Percentiles rank a stretch among this genome's conserved stretches.
These are phyloP conservation scores for Araneus ventricosus DNA, from an alignment of 1,140 invertebrate species.

Conservation along the genomic window DNA sequence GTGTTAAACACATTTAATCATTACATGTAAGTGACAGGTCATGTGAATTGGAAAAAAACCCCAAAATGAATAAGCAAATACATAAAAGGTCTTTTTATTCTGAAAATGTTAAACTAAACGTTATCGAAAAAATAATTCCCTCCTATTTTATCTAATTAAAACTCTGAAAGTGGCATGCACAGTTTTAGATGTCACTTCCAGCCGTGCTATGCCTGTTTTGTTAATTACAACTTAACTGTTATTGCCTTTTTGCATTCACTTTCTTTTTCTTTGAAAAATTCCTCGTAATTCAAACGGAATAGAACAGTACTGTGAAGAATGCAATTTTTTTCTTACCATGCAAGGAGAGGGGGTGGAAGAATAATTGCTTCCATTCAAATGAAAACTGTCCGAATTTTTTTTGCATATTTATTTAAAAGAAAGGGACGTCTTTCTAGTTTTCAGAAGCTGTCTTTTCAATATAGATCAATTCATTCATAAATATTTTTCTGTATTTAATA, in stretches of 20 bases:
- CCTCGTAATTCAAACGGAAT: neutral
- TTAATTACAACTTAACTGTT: constrained; percentile 51
- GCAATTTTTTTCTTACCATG: neutral
- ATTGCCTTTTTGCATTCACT: neutral
- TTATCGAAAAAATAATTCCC: neutral
- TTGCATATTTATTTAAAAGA: neutral
- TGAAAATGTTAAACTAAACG: neutral
- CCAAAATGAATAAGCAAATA: neutral
- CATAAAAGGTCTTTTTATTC: neutral
- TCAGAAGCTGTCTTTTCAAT: neutral
- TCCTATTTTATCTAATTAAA: constrained; percentile 45
- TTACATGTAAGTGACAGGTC: neutral
- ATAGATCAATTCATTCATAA: no score
- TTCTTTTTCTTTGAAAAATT: neutral
- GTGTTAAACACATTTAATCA: neutral
- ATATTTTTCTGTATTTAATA: neutral
- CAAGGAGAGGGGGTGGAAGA: neutral
- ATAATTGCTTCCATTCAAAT: constrained; percentile 3
- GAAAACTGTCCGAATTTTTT: neutral
- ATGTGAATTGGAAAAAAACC: neutral
- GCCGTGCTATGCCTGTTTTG: neutral
- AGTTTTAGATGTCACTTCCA: constrained; percentile 11
- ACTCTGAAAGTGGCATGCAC: neutral
- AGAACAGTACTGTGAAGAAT: neutral
- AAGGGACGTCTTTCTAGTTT: neutral